A percentile compares a stretch with the other conserved stretches of the same genome.
Evolutionary conservation across 2,888 invertebrate genomes (phyloP).

Genomic region (Athalia cordata): DNA sequence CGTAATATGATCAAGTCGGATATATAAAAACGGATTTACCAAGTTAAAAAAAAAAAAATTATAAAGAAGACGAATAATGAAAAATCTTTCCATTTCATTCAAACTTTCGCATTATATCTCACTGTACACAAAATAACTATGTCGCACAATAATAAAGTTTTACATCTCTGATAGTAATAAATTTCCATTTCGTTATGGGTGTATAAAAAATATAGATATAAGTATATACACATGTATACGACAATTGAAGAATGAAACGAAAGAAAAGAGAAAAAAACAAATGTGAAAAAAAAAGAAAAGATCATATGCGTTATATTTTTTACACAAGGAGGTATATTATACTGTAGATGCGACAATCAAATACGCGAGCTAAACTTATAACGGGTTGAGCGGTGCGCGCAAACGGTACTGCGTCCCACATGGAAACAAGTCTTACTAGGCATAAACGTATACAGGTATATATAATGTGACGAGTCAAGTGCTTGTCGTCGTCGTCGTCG

Average conservation of each 20-base stretch:
- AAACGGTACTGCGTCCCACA: slow-evolving; percentile 63
- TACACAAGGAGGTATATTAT: neutral
- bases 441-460: slow-evolving; percentile 12
- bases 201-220: no score
- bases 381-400: slow-evolving; percentile 51
- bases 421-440: slow-evolving; percentile 56
- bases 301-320: neutral
- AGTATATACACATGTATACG: no score
- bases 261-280: neutral
- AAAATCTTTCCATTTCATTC: no score
- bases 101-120: neutral
- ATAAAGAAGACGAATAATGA: no score
- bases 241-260: no score
- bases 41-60: neutral
- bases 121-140: no score
- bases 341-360: slow-evolving; percentile 1
- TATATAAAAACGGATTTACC: neutral
- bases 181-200: no score
- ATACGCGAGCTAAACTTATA: slow-evolving; percentile 56
- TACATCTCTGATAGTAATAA: no score
- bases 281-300: neutral
- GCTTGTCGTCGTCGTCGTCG: slow-evolving; percentile 10
- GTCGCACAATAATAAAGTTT: no score
- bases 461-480: slow-evolving; percentile 36
- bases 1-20: neutral